Percentiles rank a stretch among this genome's conserved stretches.
Evolutionary conservation across 2,888 invertebrate genomes (phyloP).

Genomic region (Iselma pallidipennis): DNA sequence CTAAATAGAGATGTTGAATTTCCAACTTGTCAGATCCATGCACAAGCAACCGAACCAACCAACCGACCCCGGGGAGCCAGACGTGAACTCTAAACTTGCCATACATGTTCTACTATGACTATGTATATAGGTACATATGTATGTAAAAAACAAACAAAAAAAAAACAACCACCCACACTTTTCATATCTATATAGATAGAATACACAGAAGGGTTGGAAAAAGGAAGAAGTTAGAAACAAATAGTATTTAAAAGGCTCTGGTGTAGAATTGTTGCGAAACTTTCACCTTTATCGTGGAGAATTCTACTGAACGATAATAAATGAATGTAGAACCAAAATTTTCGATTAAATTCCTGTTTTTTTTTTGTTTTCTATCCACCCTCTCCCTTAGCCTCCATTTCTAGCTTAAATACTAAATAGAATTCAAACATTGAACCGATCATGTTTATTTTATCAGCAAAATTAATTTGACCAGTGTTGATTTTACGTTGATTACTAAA

Average conservation of each 20-base stretch:
- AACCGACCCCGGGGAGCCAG: constrained; percentile 17
- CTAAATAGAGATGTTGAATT: constrained; percentile 29
- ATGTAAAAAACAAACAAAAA: background rate
- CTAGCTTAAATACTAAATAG: too few species aligned
- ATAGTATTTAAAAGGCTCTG: too few species aligned
- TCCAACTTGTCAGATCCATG: constrained; percentile 27
- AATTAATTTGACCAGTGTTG: constrained; percentile 12
- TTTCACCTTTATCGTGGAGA: too few species aligned
- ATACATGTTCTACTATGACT: background rate
- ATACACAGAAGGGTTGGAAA: background rate
- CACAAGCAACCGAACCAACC: background rate
- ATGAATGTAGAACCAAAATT: too few species aligned
- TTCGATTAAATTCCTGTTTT: constrained; percentile 4
- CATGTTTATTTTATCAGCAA: constrained; percentile 11
- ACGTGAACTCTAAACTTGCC: constrained; percentile 12
- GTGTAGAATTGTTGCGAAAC: too few species aligned
- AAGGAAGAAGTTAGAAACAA: too few species aligned
- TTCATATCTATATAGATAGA: background rate
- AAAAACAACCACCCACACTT: background rate
- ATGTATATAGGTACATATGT: constrained; percentile 12
- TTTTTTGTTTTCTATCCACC: constrained; percentile 2
- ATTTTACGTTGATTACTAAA: constrained; percentile 8
- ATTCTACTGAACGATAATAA: too few species aligned
- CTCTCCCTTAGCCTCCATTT: background rate
- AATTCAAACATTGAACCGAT: background rate